phyloP scores from a whole-genome alignment of 2,888 invertebrate species.

The Hypena proboscidalis region DNA sequence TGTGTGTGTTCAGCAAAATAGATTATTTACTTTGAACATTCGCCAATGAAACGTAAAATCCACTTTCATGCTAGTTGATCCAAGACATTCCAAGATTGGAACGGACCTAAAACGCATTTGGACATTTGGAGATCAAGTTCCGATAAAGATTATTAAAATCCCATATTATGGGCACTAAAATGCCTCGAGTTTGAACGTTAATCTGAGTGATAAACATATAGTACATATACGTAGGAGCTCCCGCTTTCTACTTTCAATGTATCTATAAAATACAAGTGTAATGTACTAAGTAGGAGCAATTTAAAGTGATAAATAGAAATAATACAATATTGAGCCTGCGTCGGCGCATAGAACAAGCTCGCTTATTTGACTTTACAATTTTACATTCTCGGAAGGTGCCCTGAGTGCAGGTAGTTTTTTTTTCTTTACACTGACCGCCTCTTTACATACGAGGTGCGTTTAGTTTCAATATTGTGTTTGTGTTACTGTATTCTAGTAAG shows the following conservation, averaged over 20 bases:
- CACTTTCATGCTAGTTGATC: no score
- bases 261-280: slow-evolving; percentile 32
- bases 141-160: no score
- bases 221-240: slow-evolving; percentile 3
- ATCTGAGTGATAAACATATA: neutral
- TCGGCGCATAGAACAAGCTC: slow-evolving; percentile 59
- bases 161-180: no score
- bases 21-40: no score
- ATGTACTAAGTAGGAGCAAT: slow-evolving; percentile 53
- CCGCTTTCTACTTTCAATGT: slow-evolving; percentile 31
- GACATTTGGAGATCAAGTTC: no score
- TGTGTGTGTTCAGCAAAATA: no score
- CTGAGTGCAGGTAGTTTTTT: slow-evolving; percentile 72
- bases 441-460: slow-evolving; percentile 43
- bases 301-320: slow-evolving; percentile 57
- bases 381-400: slow-evolving; percentile 73
- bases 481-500: slow-evolving; percentile 16
- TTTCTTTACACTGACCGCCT: slow-evolving; percentile 48
- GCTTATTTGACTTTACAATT: slow-evolving; percentile 75
- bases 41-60: no score
- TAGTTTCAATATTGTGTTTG: slow-evolving; percentile 27
- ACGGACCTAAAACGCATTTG: no score
- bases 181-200: no score
- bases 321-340: slow-evolving; percentile 40
- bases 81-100: no score